A percentile compares a stretch with the other conserved stretches of the same genome.
phyloP scores from a whole-genome alignment of 1,140 invertebrate species.

The Paramacrobiotus metropolitanus region DNA sequence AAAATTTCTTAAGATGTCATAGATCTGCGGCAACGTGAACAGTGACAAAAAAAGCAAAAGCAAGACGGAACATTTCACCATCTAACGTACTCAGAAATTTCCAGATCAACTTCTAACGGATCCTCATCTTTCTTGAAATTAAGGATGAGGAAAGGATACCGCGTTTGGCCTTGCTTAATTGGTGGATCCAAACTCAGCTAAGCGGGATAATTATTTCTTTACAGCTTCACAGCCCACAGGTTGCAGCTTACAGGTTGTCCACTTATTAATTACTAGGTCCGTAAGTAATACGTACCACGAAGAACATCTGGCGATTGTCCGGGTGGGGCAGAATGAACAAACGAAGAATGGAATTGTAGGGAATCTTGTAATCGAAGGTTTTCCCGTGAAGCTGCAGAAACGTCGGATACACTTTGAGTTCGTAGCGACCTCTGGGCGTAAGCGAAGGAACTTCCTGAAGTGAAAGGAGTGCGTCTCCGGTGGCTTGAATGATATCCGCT shows the following conservation, averaged over 20 bases:
- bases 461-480: constrained; percentile 87
- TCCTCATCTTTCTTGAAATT: constrained; percentile 66
- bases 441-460: constrained; percentile 92
- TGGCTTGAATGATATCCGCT: constrained; percentile 88
- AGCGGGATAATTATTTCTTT: constrained; percentile 17
- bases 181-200: constrained; percentile 81
- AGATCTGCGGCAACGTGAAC: neutral
- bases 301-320: constrained; percentile 91
- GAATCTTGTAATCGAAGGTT: constrained; percentile 99
- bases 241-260: too few species aligned
- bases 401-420: constrained; percentile 90
- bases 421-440: constrained; percentile 95
- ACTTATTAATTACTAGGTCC: constrained; percentile 10
- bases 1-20: neutral
- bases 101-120: constrained; percentile 72
- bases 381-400: constrained; percentile 98
- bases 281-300: constrained; percentile 44
- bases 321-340: constrained; percentile 88
- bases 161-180: constrained; percentile 96
- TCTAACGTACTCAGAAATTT: constrained; percentile 52
- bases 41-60: constrained; percentile 8
- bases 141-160: constrained; percentile 70
- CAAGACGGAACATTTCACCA: constrained; percentile 7
- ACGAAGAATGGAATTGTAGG: constrained; percentile 76
- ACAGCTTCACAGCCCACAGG: too few species aligned